Base-by-base conservation (phyloP, 2,797 vertebrate species). In the Centroberyx gerrardi region DNA sequence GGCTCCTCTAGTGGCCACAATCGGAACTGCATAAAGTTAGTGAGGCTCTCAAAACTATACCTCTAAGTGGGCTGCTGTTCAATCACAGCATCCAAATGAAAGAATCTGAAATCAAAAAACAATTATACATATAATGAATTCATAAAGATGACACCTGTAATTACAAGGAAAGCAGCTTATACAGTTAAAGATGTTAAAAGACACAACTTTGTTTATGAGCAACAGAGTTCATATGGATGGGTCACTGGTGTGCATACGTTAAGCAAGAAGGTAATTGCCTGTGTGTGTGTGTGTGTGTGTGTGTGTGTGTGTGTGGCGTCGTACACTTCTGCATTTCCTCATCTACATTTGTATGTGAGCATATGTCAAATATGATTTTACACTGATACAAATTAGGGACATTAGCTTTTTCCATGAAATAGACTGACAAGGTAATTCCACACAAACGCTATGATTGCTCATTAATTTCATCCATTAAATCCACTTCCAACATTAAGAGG, bases 1-100 rank as follows among this genome's bases (percentile, higher is more conserved):
- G 89, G 90, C 90, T 92, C 95, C 94, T 93, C 95, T 95, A 83
- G 93, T 94, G 95, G 92, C 48, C 65, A 64, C 44, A 80, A 12
- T 0, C 2, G 12, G 70, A 86, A 91, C 79, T 79, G 72, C 91
- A 88, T 29, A 42, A 56, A 33, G 2, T 27, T 46, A 8, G 7
- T 31, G 49, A 28, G 8, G 51, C 31, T 62, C 8, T 46, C 38
- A 14, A 22, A 29, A 38, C 48, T 44, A 40, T 28, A 22, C 22
- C 29, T 22, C 42, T 46, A 4, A 17, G 40, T 53, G 17, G 13
- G 36, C 27, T 36, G 53, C 29, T 38, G 6, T 51, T 13, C 40
- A 8, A 31, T 62, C 36, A 53, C 33, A 44, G 5, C 44, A 14
- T 5, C 22, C 13, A 44, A 44, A 44, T 44, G 9, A 13, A 14